These are phyloP conservation scores for Sebastes iracundus DNA, from an alignment of 2,797 vertebrate species.

Conservation along the genomic window DNA sequence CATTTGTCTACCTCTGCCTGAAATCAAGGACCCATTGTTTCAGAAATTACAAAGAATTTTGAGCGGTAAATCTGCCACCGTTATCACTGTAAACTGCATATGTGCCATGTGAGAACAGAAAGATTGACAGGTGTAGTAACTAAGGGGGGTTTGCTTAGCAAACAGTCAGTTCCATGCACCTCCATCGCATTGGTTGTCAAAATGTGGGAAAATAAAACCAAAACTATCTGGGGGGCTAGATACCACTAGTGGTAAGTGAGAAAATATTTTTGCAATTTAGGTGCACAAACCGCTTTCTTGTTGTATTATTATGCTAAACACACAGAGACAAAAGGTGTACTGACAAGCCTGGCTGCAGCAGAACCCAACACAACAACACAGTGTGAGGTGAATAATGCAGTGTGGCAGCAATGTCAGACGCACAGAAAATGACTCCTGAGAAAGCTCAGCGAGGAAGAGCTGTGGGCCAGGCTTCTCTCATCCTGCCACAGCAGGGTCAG, in stretches of 20 bases:
- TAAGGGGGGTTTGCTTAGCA: neutral
- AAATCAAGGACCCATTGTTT: neutral
- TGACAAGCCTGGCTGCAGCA: conserved; percentile 14
- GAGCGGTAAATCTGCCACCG: neutral
- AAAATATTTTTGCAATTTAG: neutral
- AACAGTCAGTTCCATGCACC: neutral
- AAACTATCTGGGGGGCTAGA: neutral
- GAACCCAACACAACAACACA: conserved; percentile 55
- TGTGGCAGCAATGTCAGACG: conserved; percentile 56
- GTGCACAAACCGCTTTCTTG: neutral
- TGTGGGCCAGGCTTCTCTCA: conserved; percentile 39
- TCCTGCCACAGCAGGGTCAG: conserved; percentile 44
- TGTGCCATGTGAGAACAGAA: neutral
- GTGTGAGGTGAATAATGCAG: conserved; percentile 58
- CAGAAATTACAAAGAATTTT: neutral
- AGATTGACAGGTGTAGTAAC: neutral
- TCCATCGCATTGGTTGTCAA: neutral
- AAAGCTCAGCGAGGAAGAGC: conserved; percentile 20
- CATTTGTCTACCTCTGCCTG: neutral
- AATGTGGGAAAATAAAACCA: neutral
- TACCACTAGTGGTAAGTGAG: neutral
- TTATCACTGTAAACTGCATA: neutral
- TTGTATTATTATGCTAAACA: neutral
- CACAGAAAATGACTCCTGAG: conserved; percentile 48
- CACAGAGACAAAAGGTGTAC: conserved; percentile 8